phyloP scores from a whole-genome alignment of 1,140 invertebrate species.

The Drosophila watanabei region DNA sequence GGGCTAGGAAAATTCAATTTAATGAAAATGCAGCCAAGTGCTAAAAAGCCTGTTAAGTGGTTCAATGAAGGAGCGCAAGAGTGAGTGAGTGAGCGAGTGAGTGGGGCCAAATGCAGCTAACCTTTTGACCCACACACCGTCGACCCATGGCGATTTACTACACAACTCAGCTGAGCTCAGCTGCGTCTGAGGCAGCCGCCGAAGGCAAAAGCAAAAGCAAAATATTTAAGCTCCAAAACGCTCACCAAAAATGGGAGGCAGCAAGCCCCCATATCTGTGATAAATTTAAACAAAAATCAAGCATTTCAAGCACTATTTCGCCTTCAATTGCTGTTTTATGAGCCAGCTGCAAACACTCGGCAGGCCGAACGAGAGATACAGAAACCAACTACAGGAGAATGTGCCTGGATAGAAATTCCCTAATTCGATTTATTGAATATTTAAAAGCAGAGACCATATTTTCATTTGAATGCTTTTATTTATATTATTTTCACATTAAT shows the following conservation, averaged over 20 bases:
- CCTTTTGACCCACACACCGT: conserved; percentile 43
- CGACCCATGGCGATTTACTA: conserved; percentile 4
- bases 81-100: not conserved
- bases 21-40: conserved; percentile 67
- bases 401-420: not conserved
- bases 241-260: conserved; percentile 28
- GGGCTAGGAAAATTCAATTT: conserved; percentile 62
- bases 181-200: not conserved
- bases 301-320: conserved; percentile 50
- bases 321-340: conserved; percentile 58
- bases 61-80: conserved; percentile 17
- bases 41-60: conserved; percentile 64
- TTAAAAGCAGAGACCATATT: not conserved
- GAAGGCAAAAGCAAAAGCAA: conserved; percentile 21
- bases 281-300: conserved; percentile 51
- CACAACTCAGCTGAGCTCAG: conserved; percentile 6
- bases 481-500: not conserved
- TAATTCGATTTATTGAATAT: not conserved
- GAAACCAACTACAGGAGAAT: conserved; percentile 10
- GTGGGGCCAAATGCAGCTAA: conserved; percentile 32
- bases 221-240: conserved; percentile 5
- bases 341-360: conserved; percentile 56
- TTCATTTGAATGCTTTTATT: not conserved
- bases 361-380: conserved; percentile 6
- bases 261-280: conserved; percentile 23